phyloP scores from a whole-genome alignment of 2,888 invertebrate species.

The Drosophila merina region DNA sequence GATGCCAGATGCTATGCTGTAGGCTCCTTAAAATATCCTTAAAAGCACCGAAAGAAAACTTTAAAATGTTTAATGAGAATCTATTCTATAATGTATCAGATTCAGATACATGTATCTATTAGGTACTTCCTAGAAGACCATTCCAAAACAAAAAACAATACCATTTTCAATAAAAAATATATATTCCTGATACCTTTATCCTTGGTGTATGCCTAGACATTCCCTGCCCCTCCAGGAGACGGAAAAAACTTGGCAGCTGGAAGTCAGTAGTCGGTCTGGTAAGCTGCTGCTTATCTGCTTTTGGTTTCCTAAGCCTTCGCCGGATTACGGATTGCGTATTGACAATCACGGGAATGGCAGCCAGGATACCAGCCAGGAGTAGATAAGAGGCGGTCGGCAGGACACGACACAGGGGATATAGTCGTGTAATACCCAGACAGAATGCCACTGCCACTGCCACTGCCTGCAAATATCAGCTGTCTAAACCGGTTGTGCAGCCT shows the following conservation, averaged over 20 bases:
- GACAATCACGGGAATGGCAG: slow-evolving; percentile 38
- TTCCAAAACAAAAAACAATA: too few species aligned
- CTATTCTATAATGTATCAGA: too few species aligned
- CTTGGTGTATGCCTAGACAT: neutral
- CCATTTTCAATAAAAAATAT: too few species aligned
- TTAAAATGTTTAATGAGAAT: too few species aligned
- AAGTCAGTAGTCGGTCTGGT: slow-evolving; percentile 26
- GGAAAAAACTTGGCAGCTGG: slow-evolving; percentile 24
- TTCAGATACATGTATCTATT: too few species aligned
- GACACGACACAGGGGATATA: neutral
- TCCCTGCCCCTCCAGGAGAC: neutral
- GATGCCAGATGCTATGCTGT: slow-evolving; percentile 16
- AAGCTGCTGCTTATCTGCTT: slow-evolving; percentile 51
- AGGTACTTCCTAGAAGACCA: too few species aligned
- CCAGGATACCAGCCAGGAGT: neutral
- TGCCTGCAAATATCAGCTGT: slow-evolving; percentile 34
- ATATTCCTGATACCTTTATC: neutral
- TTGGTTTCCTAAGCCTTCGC: slow-evolving; percentile 42
- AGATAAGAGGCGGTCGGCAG: neutral
- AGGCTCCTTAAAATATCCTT: slow-evolving; percentile 9
- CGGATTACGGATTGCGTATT: slow-evolving; percentile 37
- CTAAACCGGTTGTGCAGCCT: slow-evolving; percentile 27
- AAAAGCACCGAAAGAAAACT: neutral
- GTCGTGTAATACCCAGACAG: slow-evolving; percentile 27
- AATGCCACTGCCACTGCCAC: slow-evolving; percentile 1